These are phyloP conservation scores for Vespertilio murinus DNA, from an alignment of 2,797 vertebrate genomes.

Conservation along the genomic window DNA sequence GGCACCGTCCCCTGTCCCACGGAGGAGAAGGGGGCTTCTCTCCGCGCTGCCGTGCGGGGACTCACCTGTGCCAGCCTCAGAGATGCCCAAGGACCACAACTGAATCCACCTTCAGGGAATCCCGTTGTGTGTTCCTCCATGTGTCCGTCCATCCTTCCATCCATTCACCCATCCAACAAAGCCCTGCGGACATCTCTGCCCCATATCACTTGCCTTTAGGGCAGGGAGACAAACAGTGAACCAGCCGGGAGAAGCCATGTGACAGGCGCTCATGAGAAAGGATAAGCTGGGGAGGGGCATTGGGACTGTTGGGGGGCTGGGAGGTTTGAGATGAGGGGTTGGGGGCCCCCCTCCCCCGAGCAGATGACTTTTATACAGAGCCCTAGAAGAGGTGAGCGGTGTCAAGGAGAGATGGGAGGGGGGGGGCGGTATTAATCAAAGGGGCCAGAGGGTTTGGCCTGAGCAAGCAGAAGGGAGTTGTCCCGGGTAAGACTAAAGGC, in stretches of 20 bases:
- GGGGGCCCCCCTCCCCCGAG: not conserved
- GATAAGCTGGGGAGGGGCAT: accelerated
- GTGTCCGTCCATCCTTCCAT: too few species aligned
- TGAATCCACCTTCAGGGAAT: not conserved
- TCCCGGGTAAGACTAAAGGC: not conserved
- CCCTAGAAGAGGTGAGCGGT: not conserved
- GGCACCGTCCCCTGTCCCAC: not conserved
- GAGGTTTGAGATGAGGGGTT: not conserved
- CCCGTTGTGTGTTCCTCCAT: too few species aligned
- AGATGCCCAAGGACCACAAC: not conserved
- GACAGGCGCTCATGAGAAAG: not conserved
- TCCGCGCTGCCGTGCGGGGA: not conserved
- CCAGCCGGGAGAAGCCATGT: not conserved
- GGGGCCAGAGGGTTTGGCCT: not conserved
- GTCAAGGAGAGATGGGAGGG: not conserved
- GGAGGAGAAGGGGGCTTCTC: not conserved
- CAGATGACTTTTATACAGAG: not conserved
- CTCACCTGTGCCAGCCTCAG: not conserved
- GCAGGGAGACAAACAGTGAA: not conserved
- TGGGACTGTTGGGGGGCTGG: not conserved
- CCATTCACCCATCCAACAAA: not conserved
- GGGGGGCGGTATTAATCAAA: too few species aligned
- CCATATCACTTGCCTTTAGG: not conserved
- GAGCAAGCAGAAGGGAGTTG: not conserved
- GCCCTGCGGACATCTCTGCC: not conserved